These are phyloP conservation scores for Frankliniella fusca DNA, from an alignment of 2,888 invertebrate species.

Conservation along the genomic window DNA sequence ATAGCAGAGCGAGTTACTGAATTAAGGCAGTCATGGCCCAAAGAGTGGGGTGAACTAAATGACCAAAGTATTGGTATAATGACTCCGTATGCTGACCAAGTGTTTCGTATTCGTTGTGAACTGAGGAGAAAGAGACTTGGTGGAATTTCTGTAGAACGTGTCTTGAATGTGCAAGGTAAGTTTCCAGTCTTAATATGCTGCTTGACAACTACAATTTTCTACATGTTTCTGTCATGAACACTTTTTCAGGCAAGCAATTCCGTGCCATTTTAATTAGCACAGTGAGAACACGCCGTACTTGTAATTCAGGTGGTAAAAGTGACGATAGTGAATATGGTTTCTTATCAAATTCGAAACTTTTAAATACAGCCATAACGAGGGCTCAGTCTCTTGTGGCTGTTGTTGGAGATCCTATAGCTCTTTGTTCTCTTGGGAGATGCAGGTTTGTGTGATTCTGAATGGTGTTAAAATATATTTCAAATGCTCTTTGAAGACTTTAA, in stretches of 20 bases:
- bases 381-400: conserved; percentile 79
- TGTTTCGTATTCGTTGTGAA: conserved; percentile 67
- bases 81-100: conserved; percentile 79
- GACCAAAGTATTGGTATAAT: conserved; percentile 80
- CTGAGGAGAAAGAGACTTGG: conserved; percentile 67
- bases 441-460: conserved; percentile 45
- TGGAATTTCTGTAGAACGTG: conserved; percentile 75
- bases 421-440: conserved; percentile 75
- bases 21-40: conserved; percentile 69
- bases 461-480: conserved; percentile 26
- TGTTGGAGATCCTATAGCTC: conserved; percentile 77
- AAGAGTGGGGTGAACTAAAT: conserved; percentile 66
- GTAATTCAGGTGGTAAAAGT: conserved; percentile 51
- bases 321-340: conserved; percentile 73
- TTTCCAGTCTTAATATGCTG: background rate
- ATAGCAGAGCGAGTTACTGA: conserved; percentile 71
- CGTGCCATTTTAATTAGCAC: conserved; percentile 76
- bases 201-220: background rate
- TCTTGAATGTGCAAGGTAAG: conserved; percentile 74
- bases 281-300: conserved; percentile 69
- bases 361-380: conserved; percentile 78
- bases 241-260: conserved; percentile 66
- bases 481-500: conserved; percentile 13
- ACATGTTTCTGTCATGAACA: conserved; percentile 28
- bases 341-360: conserved; percentile 71